Conservation (phyloP, 1,140 invertebrate species). For the Ceratina japonica region DNA sequence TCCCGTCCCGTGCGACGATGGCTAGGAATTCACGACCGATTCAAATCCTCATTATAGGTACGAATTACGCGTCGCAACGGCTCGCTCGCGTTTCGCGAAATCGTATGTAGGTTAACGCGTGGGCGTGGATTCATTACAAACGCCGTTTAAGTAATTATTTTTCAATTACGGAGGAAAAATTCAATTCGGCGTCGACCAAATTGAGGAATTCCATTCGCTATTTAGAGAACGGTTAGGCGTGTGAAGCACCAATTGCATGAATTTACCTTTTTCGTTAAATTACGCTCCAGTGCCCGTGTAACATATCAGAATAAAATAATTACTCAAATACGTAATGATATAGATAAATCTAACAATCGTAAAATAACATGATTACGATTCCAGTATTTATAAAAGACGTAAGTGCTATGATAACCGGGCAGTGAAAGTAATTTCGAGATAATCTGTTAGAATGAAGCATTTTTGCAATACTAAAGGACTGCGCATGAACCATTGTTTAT, state of each 20-base stretch:
- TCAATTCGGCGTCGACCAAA: slow-evolving; percentile 21
- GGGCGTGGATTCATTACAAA: slow-evolving; percentile 38
- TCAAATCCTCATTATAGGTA: slow-evolving; percentile 25
- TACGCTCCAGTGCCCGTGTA: too few species aligned
- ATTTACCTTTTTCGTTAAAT: slow-evolving; percentile 1
- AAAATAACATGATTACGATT: too few species aligned
- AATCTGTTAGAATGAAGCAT: too few species aligned
- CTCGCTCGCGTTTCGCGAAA: neutral
- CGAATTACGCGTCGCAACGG: neutral
- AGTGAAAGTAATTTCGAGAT: too few species aligned
- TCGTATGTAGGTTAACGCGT: slow-evolving; percentile 47
- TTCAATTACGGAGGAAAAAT: slow-evolving; percentile 42
- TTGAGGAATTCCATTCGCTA: slow-evolving; percentile 12
- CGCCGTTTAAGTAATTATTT: slow-evolving; percentile 47
- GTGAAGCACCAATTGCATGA: neutral
- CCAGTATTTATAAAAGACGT: too few species aligned
- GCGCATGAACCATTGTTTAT: too few species aligned
- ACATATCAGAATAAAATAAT: too few species aligned
- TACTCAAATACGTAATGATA: too few species aligned
- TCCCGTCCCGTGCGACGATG: too few species aligned
- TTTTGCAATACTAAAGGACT: too few species aligned
- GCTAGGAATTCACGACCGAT: neutral
- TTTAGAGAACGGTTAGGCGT: neutral
- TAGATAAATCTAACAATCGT: too few species aligned
- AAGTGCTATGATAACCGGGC: too few species aligned